phyloP scores from a whole-genome alignment of 2,888 invertebrate species.

The Panopea generosa region DNA sequence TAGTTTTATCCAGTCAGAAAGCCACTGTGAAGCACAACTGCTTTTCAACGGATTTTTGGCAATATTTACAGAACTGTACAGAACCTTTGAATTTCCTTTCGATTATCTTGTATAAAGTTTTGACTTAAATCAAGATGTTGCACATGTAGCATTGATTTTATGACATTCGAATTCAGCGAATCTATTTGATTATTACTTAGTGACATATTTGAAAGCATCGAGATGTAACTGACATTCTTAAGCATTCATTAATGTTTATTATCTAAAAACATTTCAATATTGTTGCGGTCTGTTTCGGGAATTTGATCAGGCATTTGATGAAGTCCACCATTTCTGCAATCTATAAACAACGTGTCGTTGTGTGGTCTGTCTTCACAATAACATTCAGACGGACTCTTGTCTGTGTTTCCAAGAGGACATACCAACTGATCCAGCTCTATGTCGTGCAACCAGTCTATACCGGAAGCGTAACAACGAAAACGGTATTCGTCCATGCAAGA shows the following conservation, averaged over 20 bases:
- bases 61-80: constrained; percentile 42
- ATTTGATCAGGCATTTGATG: constrained; percentile 44
- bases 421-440: constrained; percentile 45
- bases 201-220: constrained; percentile 50
- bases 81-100: constrained; percentile 49
- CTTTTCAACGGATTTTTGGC: constrained; percentile 55
- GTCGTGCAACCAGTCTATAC: constrained; percentile 63
- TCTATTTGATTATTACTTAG: constrained; percentile 44
- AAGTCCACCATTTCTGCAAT: constrained; percentile 54
- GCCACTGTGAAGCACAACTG: constrained; percentile 64
- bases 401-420: constrained; percentile 44
- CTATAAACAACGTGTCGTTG: constrained; percentile 49
- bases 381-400: constrained; percentile 57
- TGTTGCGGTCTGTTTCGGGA: constrained; percentile 27
- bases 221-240: constrained; percentile 32
- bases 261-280: constrained; percentile 57
- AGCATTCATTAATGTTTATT: constrained; percentile 43
- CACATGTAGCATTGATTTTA: constrained; percentile 27
- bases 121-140: constrained; percentile 29
- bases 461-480: constrained; percentile 44
- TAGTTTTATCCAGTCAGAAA: constrained; percentile 57
- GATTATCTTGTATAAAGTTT: constrained; percentile 34
- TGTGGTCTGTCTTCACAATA: constrained; percentile 65
- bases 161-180: constrained; percentile 34
- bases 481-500: constrained; percentile 48